These are phyloP conservation scores for Spondyliosoma cantharus DNA, from an alignment of 2,797 vertebrate species.

Conservation along the genomic window DNA sequence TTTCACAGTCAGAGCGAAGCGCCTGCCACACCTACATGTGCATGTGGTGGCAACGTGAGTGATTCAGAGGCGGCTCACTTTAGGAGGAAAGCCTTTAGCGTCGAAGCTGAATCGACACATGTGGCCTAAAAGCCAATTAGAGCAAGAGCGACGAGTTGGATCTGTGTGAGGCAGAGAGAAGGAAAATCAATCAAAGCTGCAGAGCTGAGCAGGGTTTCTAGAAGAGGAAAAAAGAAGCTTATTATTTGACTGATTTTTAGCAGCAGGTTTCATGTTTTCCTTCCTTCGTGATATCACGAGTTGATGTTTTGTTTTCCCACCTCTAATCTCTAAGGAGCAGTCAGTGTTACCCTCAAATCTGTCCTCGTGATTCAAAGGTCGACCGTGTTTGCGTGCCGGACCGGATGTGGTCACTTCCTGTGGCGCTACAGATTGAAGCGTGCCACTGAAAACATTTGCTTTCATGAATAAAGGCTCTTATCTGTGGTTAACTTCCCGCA, in stretches of 20 bases:
- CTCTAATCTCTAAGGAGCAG: conserved; percentile 19
- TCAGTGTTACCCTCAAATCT: neutral
- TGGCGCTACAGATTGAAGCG: conserved; percentile 42
- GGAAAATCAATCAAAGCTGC: neutral
- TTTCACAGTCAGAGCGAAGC: conserved; percentile 28
- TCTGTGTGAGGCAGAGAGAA: neutral
- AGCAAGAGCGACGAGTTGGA: neutral
- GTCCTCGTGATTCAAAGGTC: conserved; percentile 5
- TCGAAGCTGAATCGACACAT: neutral
- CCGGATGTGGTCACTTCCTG: conserved; percentile 78
- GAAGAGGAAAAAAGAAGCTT: neutral
- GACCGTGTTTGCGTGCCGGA: conserved; percentile 14
- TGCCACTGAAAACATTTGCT: conserved; percentile 41
- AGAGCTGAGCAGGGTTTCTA: too few species aligned
- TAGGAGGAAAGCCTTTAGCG: neutral
- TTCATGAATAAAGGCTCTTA: conserved; percentile 26
- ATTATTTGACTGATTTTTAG: neutral
- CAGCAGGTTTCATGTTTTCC: too few species aligned
- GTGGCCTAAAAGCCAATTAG: conserved; percentile 9
- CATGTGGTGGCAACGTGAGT: conserved; percentile 51
- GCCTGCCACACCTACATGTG: conserved; percentile 32
- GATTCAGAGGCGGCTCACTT: neutral
- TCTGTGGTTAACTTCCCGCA: conserved; percentile 29
- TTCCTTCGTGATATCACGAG: neutral
- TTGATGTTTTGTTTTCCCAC: neutral